These are phyloP conservation scores for Limanda limanda DNA, from an alignment of 2,113 vertebrate genomes.

Conservation along the genomic window DNA sequence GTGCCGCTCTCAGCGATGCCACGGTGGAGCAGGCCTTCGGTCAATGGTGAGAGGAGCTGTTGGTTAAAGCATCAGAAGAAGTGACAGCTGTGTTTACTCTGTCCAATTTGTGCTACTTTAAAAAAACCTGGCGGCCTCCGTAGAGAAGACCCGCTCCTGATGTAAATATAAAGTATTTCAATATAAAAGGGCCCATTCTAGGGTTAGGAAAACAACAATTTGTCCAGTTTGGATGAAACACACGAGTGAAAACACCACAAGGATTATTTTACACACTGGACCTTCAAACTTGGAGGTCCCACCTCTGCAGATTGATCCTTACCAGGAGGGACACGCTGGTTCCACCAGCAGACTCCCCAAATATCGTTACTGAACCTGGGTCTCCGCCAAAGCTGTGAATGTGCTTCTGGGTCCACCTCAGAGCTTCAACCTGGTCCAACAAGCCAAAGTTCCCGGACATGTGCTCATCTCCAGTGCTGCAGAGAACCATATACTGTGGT, in stretches of 20 bases:
- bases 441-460: constrained; percentile 88
- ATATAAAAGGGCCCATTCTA: too few species aligned
- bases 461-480: constrained; percentile 88
- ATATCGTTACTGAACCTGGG: constrained; percentile 87
- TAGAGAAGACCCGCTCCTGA: too few species aligned
- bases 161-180: too few species aligned
- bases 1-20: constrained; percentile 90
- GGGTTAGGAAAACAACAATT: too few species aligned
- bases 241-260: too few species aligned
- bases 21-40: constrained; percentile 83
- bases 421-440: constrained; percentile 89
- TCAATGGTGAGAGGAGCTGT: constrained; percentile 86
- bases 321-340: constrained; percentile 87
- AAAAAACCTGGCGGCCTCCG: too few species aligned
- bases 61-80: constrained; percentile 8
- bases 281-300: neutral
- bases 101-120: too few species aligned
- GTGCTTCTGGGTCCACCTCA: constrained; percentile 90
- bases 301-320: constrained; percentile 23
- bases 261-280: too few species aligned
- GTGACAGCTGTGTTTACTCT: neutral
- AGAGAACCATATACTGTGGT: constrained; percentile 14
- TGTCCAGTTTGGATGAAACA: too few species aligned
- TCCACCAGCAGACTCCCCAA: constrained; percentile 90
- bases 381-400: constrained; percentile 90